Conservation (phyloP, 1,140 invertebrate species). For the Agraylea sexmaculata region DNA sequence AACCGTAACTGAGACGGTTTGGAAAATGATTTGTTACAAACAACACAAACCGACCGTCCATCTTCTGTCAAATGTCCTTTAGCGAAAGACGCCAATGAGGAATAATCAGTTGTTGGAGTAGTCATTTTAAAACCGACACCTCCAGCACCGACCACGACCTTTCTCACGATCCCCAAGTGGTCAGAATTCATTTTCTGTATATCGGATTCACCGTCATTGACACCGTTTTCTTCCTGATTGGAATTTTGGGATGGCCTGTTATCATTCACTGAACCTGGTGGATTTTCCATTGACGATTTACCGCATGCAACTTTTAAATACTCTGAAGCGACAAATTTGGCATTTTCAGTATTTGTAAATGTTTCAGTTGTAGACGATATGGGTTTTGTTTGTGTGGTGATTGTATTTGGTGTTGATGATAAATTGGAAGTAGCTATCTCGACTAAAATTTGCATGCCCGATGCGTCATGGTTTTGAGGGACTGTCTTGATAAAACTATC, state of each 20-base stretch:
- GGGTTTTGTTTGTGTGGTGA: conserved; percentile 14
- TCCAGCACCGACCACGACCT: conserved; percentile 39
- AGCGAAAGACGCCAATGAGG: conserved; percentile 29
- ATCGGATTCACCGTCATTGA: conserved; percentile 13
- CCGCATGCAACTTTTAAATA: conserved; percentile 47
- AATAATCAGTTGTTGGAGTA: conserved; percentile 34
- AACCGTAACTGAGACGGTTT: conserved; percentile 80
- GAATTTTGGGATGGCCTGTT: no score
- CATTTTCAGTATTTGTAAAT: conserved; percentile 34
- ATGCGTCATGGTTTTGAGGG: conserved; percentile 26
- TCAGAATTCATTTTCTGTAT: conserved; percentile 16
- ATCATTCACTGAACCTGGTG: no score
- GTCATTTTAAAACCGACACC: conserved; percentile 36
- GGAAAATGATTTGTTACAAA: conserved; percentile 85
- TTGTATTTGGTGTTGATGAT: conserved; percentile 25
- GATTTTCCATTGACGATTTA: conserved; percentile 32
- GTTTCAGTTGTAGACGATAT: not conserved
- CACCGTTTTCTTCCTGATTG: conserved; percentile 12
- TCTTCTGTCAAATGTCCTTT: conserved; percentile 52
- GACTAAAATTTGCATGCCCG: conserved; percentile 33
- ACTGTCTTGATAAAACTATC: conserved; percentile 27
- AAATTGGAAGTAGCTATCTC: conserved; percentile 33
- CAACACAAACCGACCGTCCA: conserved; percentile 69
- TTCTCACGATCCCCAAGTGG: conserved; percentile 31
- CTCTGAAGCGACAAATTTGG: conserved; percentile 48